phyloP scores from a whole-genome alignment of 2,888 invertebrate genomes.

The Clistopyga incitator region DNA sequence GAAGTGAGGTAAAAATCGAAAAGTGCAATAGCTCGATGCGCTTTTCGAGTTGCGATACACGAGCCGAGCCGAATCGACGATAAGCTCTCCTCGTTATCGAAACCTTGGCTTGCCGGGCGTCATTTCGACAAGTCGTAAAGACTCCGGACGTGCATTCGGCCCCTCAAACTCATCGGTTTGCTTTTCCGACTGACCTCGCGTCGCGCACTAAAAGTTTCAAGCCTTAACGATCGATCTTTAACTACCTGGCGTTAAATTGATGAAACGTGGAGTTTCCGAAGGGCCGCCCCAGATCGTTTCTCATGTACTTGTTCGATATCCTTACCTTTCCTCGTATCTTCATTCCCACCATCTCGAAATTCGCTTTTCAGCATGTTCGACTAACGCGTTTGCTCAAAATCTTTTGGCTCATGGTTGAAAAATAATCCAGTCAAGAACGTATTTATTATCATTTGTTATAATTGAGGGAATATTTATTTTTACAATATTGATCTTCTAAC shows the following conservation, averaged over 20 bases:
- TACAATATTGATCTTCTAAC: too few relatives aligned
- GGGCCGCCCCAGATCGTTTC: slow-evolving; percentile 42
- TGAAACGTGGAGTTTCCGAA: slow-evolving; percentile 38
- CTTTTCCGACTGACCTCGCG: slow-evolving; percentile 36
- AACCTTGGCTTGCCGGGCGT: slow-evolving; percentile 43
- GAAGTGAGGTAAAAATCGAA: too few relatives aligned
- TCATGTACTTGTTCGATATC: slow-evolving; percentile 27
- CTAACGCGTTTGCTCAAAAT: slow-evolving; percentile 19
- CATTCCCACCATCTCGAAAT: slow-evolving; percentile 12
- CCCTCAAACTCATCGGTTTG: slow-evolving; percentile 21
- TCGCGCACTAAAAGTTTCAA: slow-evolving; percentile 50
- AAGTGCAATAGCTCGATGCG: neutral
- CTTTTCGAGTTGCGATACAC: slow-evolving; percentile 6
- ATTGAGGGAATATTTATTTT: too few relatives aligned
- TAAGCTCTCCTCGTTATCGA: slow-evolving; percentile 57
- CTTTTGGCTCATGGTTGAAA: neutral
- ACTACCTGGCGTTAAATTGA: slow-evolving; percentile 39
- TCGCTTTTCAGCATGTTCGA: slow-evolving; percentile 10
- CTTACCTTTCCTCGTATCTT: slow-evolving; percentile 13
- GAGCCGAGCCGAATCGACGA: slow-evolving; percentile 21
- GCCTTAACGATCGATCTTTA: slow-evolving; percentile 46
- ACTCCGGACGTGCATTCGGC: slow-evolving; percentile 13
- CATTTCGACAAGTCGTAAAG: slow-evolving; percentile 54
- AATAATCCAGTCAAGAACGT: neutral
- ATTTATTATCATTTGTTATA: too few relatives aligned